These are phyloP conservation scores for Drosophila prolongata DNA, from an alignment of 2,888 invertebrate genomes.

Conservation along the genomic window DNA sequence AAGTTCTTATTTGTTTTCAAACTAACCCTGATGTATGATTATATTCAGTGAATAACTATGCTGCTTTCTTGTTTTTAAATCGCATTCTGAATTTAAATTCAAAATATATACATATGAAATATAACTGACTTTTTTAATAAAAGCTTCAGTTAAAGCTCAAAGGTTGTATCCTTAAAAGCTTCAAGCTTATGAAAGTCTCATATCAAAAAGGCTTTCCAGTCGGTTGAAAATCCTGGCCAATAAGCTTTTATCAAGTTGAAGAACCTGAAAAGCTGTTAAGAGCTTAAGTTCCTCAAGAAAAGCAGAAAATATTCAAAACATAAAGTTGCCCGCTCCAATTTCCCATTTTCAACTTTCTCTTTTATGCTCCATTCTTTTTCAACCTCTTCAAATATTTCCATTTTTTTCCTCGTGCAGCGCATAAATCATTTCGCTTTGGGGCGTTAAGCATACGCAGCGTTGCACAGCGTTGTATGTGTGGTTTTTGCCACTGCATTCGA, in stretches of 20 bases:
- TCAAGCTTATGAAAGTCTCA: not conserved
- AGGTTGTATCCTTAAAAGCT: not conserved
- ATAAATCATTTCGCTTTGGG: slow-evolving; percentile 16
- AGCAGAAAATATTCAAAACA: slow-evolving; percentile 1
- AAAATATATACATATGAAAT: not conserved
- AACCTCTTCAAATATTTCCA: no score
- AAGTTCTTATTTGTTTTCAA: no score
- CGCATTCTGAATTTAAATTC: not conserved
- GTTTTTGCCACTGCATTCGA: slow-evolving; percentile 16
- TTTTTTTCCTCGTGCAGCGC: not conserved
- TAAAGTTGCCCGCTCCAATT: slow-evolving; percentile 4
- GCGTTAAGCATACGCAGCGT: slow-evolving; percentile 31
- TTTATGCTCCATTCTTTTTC: not conserved
- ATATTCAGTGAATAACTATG: no score
- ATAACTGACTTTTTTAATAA: no score
- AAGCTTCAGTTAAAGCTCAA: not conserved
- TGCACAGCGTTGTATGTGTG: slow-evolving; percentile 17
- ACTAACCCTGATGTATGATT: no score
- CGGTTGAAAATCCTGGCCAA: no score
- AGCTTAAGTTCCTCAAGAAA: slow-evolving; percentile 16
- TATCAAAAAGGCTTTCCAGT: not conserved
- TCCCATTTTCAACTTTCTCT: not conserved
- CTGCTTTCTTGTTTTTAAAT: no score
- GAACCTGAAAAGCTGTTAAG: not conserved
- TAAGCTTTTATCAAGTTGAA: not conserved